Conservation (phyloP, 2,113 vertebrate genomes). For the Columbina picui region DNA sequence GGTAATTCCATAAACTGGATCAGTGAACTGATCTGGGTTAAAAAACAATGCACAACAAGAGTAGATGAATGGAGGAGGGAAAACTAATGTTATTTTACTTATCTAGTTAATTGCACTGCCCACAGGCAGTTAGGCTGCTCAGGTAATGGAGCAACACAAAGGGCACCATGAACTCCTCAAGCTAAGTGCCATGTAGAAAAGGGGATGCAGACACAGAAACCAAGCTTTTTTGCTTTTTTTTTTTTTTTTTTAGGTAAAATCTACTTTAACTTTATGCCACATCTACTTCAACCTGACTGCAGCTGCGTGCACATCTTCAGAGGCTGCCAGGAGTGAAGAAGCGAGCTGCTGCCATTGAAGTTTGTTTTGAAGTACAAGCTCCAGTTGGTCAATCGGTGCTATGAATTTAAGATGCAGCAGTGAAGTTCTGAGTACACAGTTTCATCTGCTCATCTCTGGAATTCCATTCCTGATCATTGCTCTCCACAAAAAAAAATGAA, state of each 20-base stretch:
- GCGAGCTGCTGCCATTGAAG: neutral
- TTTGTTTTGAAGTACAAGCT: neutral
- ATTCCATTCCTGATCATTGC: rapidly evolving
- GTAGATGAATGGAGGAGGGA: neutral
- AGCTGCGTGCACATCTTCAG: neutral
- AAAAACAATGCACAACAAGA: neutral
- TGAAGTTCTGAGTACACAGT: neutral
- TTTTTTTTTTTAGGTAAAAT: neutral
- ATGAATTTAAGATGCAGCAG: neutral
- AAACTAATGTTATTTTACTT: neutral
- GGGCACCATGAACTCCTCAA: neutral
- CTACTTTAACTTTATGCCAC: neutral
- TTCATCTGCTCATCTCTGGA: neutral
- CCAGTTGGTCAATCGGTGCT: neutral
- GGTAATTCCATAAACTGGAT: neutral
- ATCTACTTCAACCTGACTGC: neutral
- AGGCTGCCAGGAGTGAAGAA: neutral
- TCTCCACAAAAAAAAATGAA: neutral
- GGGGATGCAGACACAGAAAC: neutral
- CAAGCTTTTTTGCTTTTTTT: neutral
- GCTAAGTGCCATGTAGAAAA: neutral
- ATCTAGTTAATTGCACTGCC: neutral
- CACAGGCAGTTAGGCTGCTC: neutral
- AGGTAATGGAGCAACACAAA: neutral
- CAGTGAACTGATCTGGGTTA: neutral